Base-by-base conservation (phyloP, 2,113 vertebrate species). In the Thunnus maccoyii region DNA sequence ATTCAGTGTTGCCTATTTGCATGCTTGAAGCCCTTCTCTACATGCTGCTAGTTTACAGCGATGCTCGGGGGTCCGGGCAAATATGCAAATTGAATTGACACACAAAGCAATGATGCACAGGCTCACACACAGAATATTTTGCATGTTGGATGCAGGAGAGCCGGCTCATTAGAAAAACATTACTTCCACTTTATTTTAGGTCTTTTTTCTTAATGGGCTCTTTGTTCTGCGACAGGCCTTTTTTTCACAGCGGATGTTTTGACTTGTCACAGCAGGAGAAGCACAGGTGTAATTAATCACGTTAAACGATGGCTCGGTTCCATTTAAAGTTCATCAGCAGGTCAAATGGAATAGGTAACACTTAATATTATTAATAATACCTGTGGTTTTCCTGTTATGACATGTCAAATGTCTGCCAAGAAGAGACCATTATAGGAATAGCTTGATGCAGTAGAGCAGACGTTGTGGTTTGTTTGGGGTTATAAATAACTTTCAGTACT, bases 41-140 rank as follows among this genome's bases (percentile, higher is more conserved):
- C 51, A 32, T 9, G 12, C 9, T 14, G 22, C 22, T 52, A 5
- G 15, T 58, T 52, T n/a, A 71, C 25, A 6, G 3, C 57, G 54
- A 48, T n/a, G 47, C 9, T 30, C 36, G 2, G 46, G 18, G 17
- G 13, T 55, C 18, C 17, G 15, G 22, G 17, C 3, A 61, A 64
- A 79, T n/a, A 62, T 30, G 48, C 69, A 86, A 74, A 77, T 41
- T 41, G 7, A 41, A 41, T 41, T 41, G 36, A 41, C 36, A 41
- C 36, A 41, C 36, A 41, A 9, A 41, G 27, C 36, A 9, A 15
- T 30, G 10, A 16, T 25, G 17, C 18, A 13, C 18, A 41, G 36
- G 1, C 14, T 20, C 5, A 50, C 20, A 32, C 22, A 50, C 27
- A 22, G 3, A 3, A 68, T 8, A 16, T 5, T 70, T 70, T 62